A percentile compares a stretch with the other conserved stretches of the same genome.
phyloP scores from a whole-genome alignment of 1,140 invertebrate species.

The Trichonephila clavata region DNA sequence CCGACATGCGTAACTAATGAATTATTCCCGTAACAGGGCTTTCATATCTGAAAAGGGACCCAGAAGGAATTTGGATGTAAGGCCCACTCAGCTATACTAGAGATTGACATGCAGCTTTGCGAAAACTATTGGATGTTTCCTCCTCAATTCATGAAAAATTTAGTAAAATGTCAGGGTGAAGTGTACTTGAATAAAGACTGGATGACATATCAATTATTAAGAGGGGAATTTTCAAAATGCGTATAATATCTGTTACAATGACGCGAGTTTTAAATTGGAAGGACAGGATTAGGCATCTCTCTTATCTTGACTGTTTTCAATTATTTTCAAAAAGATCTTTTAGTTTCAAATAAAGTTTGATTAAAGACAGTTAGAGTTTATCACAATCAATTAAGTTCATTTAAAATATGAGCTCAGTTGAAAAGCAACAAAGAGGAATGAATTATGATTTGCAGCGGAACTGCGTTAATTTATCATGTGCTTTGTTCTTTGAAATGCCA shows the following conservation, averaged over 20 bases:
- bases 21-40: no score
- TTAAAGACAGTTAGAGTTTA: background rate
- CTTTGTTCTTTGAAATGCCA: constrained; percentile 14
- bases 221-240: no score
- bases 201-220: background rate
- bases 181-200: no score
- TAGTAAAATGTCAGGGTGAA: no score
- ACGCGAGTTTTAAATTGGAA: background rate
- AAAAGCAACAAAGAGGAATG: background rate
- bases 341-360: no score
- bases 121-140: no score
- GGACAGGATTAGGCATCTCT: background rate
- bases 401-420: background rate
- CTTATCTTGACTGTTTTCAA: background rate
- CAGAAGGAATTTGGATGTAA: no score
- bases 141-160: no score
- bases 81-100: no score
- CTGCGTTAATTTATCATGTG: constrained; percentile 20
- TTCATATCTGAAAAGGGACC: no score
- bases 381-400: background rate
- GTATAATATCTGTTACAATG: background rate
- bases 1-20: no score
- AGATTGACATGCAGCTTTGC: no score
- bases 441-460: constrained; percentile 6
- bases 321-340: background rate